phyloP scores from a whole-genome alignment of 2,797 vertebrate species.

The Eulemur mongoz region DNA sequence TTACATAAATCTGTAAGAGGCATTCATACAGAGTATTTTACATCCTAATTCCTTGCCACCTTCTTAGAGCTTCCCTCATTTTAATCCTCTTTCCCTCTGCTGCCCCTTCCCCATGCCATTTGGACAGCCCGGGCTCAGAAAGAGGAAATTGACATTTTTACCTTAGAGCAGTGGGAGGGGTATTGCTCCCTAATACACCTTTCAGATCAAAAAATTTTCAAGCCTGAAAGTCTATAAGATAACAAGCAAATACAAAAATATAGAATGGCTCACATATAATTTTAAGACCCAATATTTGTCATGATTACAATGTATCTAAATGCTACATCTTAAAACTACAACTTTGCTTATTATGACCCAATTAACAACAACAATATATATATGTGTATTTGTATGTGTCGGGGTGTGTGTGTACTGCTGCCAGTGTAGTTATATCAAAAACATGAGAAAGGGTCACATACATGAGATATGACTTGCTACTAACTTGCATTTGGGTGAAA shows the following conservation, averaged over 20 bases:
- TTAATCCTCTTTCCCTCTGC: not conserved
- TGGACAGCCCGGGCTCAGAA: not conserved
- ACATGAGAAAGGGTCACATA: not conserved
- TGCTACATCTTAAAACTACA: not conserved
- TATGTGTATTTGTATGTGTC: too few relatives aligned
- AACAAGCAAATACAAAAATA: not conserved
- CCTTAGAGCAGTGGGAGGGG: not conserved
- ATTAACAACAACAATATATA: not conserved
- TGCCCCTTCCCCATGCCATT: not conserved
- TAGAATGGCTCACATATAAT: not conserved
- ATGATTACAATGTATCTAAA: constrained; percentile 18
- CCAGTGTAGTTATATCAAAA: not conserved
- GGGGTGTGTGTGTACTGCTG: not conserved
- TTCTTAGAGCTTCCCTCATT: not conserved
- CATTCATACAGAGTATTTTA: not conserved
- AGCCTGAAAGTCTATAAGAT: not conserved
- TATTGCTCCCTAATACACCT: not conserved
- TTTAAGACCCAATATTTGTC: constrained; percentile 5
- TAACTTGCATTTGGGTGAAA: not conserved
- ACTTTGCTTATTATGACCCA: not conserved
- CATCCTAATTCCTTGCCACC: not conserved
- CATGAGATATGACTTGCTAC: not conserved
- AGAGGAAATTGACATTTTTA: not conserved
- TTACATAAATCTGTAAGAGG: not conserved
- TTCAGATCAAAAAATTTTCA: not conserved